phyloP scores from a whole-genome alignment of 1,140 invertebrate species.

The Penaeus japonicus region DNA sequence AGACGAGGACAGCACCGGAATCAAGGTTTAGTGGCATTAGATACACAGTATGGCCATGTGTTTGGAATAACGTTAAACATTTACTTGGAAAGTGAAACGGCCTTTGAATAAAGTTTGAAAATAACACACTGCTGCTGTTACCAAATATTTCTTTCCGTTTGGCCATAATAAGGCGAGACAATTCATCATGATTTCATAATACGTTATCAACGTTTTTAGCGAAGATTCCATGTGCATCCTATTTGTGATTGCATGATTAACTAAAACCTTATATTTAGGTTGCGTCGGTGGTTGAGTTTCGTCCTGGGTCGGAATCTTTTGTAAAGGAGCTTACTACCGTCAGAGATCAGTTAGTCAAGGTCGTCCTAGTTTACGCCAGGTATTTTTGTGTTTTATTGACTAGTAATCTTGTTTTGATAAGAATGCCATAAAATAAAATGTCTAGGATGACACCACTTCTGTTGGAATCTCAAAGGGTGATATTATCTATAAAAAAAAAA shows the following conservation, averaged over 20 bases:
- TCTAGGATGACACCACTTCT: no score
- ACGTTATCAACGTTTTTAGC: no score
- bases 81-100: no score
- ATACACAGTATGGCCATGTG: neutral
- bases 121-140: no score
- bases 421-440: no score
- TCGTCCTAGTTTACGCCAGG: conserved; percentile 93
- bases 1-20: conserved; percentile 76
- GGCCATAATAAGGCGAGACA: no score
- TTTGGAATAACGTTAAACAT: neutral
- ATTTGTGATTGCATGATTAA: neutral
- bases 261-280: conserved; percentile 68
- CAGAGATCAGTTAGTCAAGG: conserved; percentile 83
- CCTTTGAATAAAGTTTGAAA: no score
- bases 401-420: no score
- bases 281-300: conserved; percentile 88
- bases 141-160: no score
- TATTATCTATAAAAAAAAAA: no score
- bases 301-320: conserved; percentile 81
- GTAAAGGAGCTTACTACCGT: conserved; percentile 80
- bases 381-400: conserved; percentile 66
- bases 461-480: no score
- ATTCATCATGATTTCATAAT: no score
- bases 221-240: neutral
- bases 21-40: conserved; percentile 69